Percentiles rank a stretch among this genome's conserved stretches.
phyloP scores from a whole-genome alignment of 2,888 invertebrate species.

The Drosophila antonietae region DNA sequence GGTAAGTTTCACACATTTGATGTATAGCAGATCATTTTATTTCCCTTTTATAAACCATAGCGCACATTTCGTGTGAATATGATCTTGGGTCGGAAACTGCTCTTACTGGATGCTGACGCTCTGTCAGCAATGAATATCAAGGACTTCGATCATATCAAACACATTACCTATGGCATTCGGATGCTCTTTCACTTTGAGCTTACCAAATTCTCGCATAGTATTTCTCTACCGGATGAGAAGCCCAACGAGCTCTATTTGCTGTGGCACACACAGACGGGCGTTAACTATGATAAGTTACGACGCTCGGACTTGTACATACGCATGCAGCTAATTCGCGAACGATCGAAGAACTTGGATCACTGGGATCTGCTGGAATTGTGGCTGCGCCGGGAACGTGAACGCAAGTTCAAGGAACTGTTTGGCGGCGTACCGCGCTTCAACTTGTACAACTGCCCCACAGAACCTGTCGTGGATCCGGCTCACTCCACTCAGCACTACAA shows the following conservation, averaged over 20 bases:
- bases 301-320: conserved; percentile 85
- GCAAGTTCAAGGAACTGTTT: conserved; percentile 46
- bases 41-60: conserved; percentile 42
- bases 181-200: conserved; percentile 85
- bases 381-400: conserved; percentile 56
- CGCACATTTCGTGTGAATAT: conserved; percentile 85
- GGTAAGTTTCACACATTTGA: conserved; percentile 77
- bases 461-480: neutral
- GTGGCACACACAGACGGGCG: conserved; percentile 86
- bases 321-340: conserved; percentile 85
- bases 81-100: conserved; percentile 84
- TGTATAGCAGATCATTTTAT: neutral
- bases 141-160: conserved; percentile 84
- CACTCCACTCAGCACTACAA: fast-evolving
- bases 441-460: conserved; percentile 34
- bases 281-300: conserved; percentile 84
- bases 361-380: conserved; percentile 85
- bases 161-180: conserved; percentile 82
- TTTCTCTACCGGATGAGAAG: conserved; percentile 70
- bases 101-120: conserved; percentile 85
- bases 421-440: conserved; percentile 18
- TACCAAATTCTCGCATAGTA: conserved; percentile 67
- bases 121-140: conserved; percentile 85
- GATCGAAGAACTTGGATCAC: conserved; percentile 84
- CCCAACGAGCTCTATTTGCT: conserved; percentile 85